These are phyloP conservation scores for Dolichomitus sp. DNA, from an alignment of 2,888 invertebrate genomes.

Conservation along the genomic window DNA sequence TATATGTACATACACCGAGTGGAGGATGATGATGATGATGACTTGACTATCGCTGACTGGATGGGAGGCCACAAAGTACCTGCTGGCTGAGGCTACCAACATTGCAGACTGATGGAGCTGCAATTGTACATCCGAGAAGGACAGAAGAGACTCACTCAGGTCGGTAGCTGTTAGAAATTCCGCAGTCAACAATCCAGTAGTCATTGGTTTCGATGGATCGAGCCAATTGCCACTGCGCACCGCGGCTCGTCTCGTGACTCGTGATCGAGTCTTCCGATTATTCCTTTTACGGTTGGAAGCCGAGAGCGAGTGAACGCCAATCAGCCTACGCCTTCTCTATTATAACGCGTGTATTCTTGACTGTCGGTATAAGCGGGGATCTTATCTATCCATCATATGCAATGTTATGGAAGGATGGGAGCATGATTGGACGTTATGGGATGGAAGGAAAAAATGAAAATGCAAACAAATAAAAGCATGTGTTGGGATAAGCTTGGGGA, in stretches of 20 bases:
- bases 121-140: slow-evolving; percentile 25
- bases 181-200: slow-evolving; percentile 63
- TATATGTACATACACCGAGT: slow-evolving; percentile 23
- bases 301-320: slow-evolving; percentile 40
- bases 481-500: neutral
- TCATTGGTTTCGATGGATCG: slow-evolving; percentile 68
- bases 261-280: slow-evolving; percentile 55
- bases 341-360: slow-evolving; percentile 43
- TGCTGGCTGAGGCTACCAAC: slow-evolving; percentile 11
- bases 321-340: slow-evolving; percentile 54
- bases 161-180: slow-evolving; percentile 63
- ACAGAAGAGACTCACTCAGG: slow-evolving; percentile 24
- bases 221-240: slow-evolving; percentile 68
- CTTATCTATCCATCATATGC: slow-evolving; percentile 31
- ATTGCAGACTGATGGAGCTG: slow-evolving; percentile 19
- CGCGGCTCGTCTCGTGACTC: slow-evolving; percentile 12
- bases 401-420: neutral
- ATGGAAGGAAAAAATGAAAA: slow-evolving; percentile 24
- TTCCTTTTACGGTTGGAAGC: slow-evolving; percentile 49
- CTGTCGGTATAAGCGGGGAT: slow-evolving; percentile 22
- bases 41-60: slow-evolving; percentile 53
- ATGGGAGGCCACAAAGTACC: slow-evolving; percentile 36
- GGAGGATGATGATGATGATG: slow-evolving; percentile 35
- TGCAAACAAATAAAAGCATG: neutral
- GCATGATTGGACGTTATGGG: slow-evolving; percentile 36